These are phyloP conservation scores for Ceriagrion tenellum DNA, from an alignment of 2,888 invertebrate genomes.

Conservation along the genomic window DNA sequence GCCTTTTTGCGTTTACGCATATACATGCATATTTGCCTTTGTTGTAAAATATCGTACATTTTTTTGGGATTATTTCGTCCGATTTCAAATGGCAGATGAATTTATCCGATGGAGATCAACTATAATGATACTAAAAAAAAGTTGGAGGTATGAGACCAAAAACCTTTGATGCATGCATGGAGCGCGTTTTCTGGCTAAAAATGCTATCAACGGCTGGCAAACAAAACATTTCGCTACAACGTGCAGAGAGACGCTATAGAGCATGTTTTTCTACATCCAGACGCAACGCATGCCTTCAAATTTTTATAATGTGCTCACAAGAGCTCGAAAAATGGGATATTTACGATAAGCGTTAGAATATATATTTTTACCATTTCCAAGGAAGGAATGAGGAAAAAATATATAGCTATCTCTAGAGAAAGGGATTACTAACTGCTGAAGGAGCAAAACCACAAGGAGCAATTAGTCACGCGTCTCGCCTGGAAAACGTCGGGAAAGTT, in stretches of 20 bases:
- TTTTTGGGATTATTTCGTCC: not conserved
- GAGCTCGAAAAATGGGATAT: not conserved
- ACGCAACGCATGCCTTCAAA: not conserved
- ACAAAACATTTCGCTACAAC: not conserved
- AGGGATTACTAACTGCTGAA: not conserved
- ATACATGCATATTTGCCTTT: not conserved
- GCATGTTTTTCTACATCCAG: not conserved
- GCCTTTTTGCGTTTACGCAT: not conserved
- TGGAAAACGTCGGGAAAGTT: not conserved
- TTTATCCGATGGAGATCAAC: not conserved
- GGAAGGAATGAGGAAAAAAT: not conserved
- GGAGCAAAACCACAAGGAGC: not conserved
- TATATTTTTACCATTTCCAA: not conserved
- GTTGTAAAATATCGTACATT: not conserved
- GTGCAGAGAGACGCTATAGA: not conserved
- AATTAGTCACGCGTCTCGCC: not conserved
- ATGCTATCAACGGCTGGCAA: not conserved
- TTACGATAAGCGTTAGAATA: not conserved
- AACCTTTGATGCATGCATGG: not conserved
- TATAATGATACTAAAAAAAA: not conserved
- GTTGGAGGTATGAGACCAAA: not conserved
- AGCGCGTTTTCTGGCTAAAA: not conserved
- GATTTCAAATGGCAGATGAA: not conserved
- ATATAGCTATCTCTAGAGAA: not conserved
- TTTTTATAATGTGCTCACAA: not conserved